Conservation (phyloP, 1,140 invertebrate genomes). For the Copidosoma floridanum region DNA sequence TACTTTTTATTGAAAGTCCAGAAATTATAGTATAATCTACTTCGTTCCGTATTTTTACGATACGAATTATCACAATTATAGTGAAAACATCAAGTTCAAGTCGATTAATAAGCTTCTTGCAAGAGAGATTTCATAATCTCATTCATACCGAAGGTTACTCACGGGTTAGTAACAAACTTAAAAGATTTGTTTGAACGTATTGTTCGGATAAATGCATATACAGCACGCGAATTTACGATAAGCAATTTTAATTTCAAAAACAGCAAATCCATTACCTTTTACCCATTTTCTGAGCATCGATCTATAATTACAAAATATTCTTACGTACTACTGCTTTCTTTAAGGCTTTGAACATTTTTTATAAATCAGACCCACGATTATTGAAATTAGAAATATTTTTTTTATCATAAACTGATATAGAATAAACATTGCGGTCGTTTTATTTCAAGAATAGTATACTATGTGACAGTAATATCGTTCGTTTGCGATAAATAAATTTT, state of each 20-base stretch:
- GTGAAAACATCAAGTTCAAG: background rate
- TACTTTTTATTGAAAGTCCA: no score
- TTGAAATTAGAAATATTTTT: no score
- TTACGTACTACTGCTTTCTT: no score
- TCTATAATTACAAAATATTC: background rate
- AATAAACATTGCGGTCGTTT: conserved; percentile 7
- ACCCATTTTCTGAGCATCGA: no score
- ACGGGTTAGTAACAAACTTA: no score
- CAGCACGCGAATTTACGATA: conserved; percentile 5
- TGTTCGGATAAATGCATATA: conserved; percentile 17
- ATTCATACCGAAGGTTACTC: no score
- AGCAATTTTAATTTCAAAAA: conserved; percentile 1
- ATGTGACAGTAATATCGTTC: no score
- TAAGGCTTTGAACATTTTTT: no score
- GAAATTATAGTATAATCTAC: conserved; percentile 1
- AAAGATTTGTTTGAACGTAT: background rate
- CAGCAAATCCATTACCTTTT: background rate
- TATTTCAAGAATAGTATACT: no score
- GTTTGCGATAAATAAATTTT: background rate
- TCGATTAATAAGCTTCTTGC: background rate
- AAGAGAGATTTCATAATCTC: no score
- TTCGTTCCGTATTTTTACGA: background rate
- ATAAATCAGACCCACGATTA: no score
- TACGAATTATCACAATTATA: background rate
- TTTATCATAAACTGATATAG: no score